Evolutionary conservation across 1,140 invertebrate species (phyloP).

Genomic region (Ceratina japonica): DNA sequence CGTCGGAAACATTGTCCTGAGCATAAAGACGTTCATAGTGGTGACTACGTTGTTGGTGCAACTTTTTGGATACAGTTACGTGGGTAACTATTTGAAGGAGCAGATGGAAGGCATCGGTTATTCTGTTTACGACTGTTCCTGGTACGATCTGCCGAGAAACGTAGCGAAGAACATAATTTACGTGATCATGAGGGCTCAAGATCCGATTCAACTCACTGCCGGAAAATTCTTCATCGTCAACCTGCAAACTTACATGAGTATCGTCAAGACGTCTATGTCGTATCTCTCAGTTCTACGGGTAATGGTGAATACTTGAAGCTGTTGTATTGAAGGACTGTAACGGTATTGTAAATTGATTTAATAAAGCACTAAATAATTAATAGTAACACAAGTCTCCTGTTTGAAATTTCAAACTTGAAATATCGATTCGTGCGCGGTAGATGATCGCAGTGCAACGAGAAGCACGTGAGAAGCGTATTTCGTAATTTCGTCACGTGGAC

Average conservation of each 20-base stretch:
- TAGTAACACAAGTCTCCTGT: too few species aligned
- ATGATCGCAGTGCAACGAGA: too few species aligned
- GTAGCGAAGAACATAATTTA: slow-evolving; percentile 33
- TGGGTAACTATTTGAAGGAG: slow-evolving; percentile 47
- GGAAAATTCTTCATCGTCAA: slow-evolving; percentile 44
- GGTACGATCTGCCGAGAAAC: slow-evolving; percentile 35
- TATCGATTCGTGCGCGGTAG: too few species aligned
- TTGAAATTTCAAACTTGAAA: too few species aligned
- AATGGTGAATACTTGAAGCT: slow-evolving; percentile 36
- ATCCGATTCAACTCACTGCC: slow-evolving; percentile 31
- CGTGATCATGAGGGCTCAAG: slow-evolving; percentile 24
- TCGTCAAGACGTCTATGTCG: slow-evolving; percentile 52
- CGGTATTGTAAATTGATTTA: not conserved
- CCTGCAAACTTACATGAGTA: slow-evolving; percentile 50
- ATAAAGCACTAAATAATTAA: not conserved
- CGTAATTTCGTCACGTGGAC: too few species aligned
- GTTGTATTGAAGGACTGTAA: not conserved
- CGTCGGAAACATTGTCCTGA: slow-evolving; percentile 2
- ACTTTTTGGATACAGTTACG: slow-evolving; percentile 42
- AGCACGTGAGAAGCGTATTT: too few species aligned
- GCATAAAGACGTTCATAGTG: slow-evolving; percentile 10
- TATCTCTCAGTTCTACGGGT: slow-evolving; percentile 54
- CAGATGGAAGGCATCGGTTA: slow-evolving; percentile 45
- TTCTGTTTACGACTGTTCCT: slow-evolving; percentile 19
- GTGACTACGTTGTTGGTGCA: slow-evolving; percentile 19